Percentiles rank a stretch among this genome's conserved stretches.
phyloP scores from a whole-genome alignment of 2,113 vertebrate species.

The Elachura formosa region DNA sequence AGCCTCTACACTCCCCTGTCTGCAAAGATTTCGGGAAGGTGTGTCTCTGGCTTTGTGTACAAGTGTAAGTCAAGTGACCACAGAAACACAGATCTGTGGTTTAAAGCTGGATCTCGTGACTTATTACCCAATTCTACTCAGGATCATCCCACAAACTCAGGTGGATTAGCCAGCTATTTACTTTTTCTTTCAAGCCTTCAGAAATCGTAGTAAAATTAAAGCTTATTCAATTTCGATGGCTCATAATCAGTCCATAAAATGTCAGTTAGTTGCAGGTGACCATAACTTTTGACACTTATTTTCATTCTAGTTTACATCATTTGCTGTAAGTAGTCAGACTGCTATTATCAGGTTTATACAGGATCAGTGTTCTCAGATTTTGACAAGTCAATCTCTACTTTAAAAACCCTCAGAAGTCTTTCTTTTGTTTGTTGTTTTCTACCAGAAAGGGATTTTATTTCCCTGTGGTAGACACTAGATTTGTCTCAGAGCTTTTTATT shows the following conservation, averaged over 20 bases:
- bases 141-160: background rate
- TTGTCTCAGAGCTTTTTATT: background rate
- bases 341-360: background rate
- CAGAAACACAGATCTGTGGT: background rate
- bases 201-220: background rate
- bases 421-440: background rate
- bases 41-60: background rate
- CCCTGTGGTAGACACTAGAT: rapidly evolving
- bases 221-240: background rate
- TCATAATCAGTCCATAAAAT: background rate
- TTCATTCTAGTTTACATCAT: background rate
- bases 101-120: background rate
- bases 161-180: background rate
- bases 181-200: background rate
- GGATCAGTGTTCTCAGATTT: background rate
- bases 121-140: background rate
- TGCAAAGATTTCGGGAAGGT: background rate
- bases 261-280: background rate
- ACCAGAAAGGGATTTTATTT: background rate
- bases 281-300: background rate
- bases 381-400: background rate
- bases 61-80: background rate
- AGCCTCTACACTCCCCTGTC: background rate
- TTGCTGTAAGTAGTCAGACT: background rate
- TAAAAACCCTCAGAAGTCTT: background rate